Evolutionary conservation across 1,140 invertebrate genomes (phyloP), one percentile per base, ranked within the genome.

Genomic region (Cephus cinctus): DNA sequence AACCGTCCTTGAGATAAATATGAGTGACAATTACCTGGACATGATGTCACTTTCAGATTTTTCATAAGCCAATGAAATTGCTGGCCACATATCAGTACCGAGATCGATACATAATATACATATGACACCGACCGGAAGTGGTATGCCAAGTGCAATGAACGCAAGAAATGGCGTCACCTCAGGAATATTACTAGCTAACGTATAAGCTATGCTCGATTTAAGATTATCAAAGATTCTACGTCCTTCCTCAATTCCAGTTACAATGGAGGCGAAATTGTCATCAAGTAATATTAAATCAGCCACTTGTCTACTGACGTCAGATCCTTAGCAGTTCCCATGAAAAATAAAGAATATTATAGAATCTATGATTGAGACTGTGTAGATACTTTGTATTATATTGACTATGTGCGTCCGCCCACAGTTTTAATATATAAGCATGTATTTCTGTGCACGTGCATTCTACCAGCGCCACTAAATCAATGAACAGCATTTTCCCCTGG

Each of bases 121-220:
- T 55, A 92, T 86, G 36, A 88, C 83, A 44, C 88, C 85, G 36
- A 92, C 77, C 6, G 92, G 90, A 34, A 95, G 81, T 44, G 92
- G 92, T 70, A 94, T 88, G 52, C 88, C 88, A 27, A 86, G 69
- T 22, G 88, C 71, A 43, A 94, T 91, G 67, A 92, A 93, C n/a
- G 88, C 61, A 46, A 95, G 78, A 78, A 94, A 95, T 5, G 92
- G 93, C 16, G 88, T 80, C 65, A 96, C 92, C 81, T 96, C 92
- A 35, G 92, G 91, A 50, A 94, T 90, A 71, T 95, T 95, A 14
- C 88, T 92, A 2, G 92, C 92, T 23, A 96, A 68, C 1, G 90
- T 94, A 73, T 95, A 96, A 12, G 90, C 90, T 54, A 96, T 94
- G 11, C 90, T 92, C 75, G 95, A 96, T 74, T 96, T 96, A 57